Base-by-base conservation (phyloP, 2,113 vertebrate species). In the Symphodus melops region DNA sequence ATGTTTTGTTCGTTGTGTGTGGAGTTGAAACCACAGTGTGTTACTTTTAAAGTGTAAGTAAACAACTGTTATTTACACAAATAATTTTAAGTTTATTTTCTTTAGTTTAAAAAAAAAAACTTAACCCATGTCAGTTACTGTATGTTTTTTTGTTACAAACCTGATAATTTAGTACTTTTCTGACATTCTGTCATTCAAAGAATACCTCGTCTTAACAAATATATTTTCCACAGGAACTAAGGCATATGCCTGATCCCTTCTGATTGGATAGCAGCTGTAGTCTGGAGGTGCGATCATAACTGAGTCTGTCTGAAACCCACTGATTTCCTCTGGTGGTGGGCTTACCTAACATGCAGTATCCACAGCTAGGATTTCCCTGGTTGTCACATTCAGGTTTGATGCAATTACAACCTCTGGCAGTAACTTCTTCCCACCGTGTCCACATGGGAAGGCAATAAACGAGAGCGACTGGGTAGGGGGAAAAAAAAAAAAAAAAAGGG, bases 211-310 rank as follows among this genome's bases (percentile, higher is more conserved):
- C 33, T 25, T 3, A 42, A 42, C 41, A 46, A 36, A 44, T 14
- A 46, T 53, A 33, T 52, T 65, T 52, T 28, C 23, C 63, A 28
- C 21, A 17, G 44, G 76, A 56, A 70, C 67, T 72, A 61, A 44
- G 73, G 60, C 49, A 74, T 4, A 77, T 36, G 51, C 36, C 58
- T 77, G 72, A 85, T 85, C 72, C 69, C 74, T 12, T 1, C 20
- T 67, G 83, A 78, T 72, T 78, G 77, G 73, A 82, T 82, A 55
- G 68, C 80, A 82, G 67, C 52, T 19, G 41, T n/a, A 48, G 51
- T 86, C 66, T 82, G 72, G 59, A 85, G 71, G 77, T 84, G 72
- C 1, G 64, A 88, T 89, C 72, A 80, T 73, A 77, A 78, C 79
- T 49, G 33, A 78, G 72, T 82, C 64, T 77, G 36, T 69, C 74